Base-by-base conservation (phyloP, 2,888 invertebrate genomes). In the Limnephilus lunatus region DNA sequence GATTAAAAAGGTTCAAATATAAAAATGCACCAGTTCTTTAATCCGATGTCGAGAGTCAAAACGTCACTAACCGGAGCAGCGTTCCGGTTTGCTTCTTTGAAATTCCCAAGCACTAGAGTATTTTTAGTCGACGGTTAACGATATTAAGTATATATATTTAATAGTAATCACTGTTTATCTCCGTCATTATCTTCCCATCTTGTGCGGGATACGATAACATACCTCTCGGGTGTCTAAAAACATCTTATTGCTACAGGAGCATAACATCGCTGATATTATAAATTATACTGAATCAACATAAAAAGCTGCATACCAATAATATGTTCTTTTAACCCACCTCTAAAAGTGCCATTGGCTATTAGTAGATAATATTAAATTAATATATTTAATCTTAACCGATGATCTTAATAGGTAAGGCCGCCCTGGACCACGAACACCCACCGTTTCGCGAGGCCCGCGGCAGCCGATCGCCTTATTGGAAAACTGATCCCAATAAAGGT, bases 201-300 rank as follows among this genome's bases (percentile, higher is more conserved):
- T 68, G 68, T 68, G 68, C 68, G 68, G 68, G 68, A 68, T 68
- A 68, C 68, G 68, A 68, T 68, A 68, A 68, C 68, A 68, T 68
- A 68, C 68, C 68, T 68, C n/a, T 68, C 53, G 68, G 68, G 68
- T 68, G 68, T 68, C 68, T 68, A 25, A 25, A 53, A 68, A 68
- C 68, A 68, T 68, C 68, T 7, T 68, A 68, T 68, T n/a, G 68
- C 25, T 68, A 9, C 68, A n/a, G 68, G 25, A 68, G 68, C 68
- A 68, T 68, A 19, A 25, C 25, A 68, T 19, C n/a, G 68, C 25
- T 25, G 25, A 68, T n/a, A n/a, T 68, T 68, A 68, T 68, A 68
- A 68, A 68, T 68, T n/a, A 68, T 68, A 68, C 68, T 68, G n/a
- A 68, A 68, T n/a, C 68, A 68, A 68, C 68, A 68, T n/a, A 68